These are phyloP conservation scores for Enteromius argenteus DNA, from an alignment of 2,797 vertebrate genomes.

Conservation along the genomic window DNA sequence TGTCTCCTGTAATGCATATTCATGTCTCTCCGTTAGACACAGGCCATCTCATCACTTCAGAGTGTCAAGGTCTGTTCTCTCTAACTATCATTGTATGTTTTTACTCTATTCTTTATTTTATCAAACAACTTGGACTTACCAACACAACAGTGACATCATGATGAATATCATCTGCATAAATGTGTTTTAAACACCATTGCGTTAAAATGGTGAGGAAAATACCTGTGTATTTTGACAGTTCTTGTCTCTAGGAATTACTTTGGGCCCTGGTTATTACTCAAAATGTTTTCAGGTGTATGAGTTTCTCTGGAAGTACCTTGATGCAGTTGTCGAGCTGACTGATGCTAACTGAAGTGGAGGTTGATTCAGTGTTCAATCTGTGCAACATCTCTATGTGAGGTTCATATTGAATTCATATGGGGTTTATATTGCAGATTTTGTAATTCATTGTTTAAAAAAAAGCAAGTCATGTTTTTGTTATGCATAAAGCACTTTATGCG, in stretches of 20 bases:
- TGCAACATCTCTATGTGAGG: constrained; percentile 52
- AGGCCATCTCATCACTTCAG: background rate
- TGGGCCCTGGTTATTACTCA: constrained; percentile 2
- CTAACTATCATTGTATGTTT: constrained; percentile 30
- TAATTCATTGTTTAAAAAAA: constrained; percentile 59
- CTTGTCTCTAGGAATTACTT: background rate
- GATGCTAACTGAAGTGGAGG: constrained; percentile 12
- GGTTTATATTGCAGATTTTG: constrained; percentile 57
- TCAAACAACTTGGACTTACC: background rate
- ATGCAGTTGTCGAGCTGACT: constrained; percentile 30
- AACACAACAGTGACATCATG: background rate
- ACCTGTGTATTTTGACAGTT: constrained; percentile 8
- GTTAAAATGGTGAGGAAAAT: background rate
- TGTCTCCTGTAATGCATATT: background rate
- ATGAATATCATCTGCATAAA: constrained; percentile 19
- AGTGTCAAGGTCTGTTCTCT: background rate
- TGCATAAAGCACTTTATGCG: constrained; percentile 76
- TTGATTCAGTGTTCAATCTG: constrained; percentile 30
- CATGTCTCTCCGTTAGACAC: background rate
- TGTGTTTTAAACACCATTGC: constrained; percentile 14
- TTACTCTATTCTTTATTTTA: constrained; percentile 20
- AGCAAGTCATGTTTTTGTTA: constrained; percentile 58
- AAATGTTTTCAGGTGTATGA: background rate
- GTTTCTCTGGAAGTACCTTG: constrained; percentile 8
- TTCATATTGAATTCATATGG: constrained; percentile 51